phyloP scores from a whole-genome alignment of 2,797 vertebrate species.

The Enteromius mattozi region DNA sequence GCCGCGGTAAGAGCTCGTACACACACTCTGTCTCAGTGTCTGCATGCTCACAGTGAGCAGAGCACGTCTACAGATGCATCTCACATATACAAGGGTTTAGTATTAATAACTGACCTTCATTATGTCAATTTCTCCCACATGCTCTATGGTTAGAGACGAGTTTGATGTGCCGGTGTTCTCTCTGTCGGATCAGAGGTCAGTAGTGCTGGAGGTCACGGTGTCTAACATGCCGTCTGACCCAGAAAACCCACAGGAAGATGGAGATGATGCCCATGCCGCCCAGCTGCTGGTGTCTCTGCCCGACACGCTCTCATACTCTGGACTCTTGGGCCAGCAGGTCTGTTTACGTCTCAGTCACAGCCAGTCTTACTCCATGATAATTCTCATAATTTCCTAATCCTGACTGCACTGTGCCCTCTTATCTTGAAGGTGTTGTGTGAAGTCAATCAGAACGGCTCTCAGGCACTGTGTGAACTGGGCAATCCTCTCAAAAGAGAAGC shows the following conservation, averaged over 20 bases:
- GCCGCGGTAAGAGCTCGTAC: constrained; percentile 16
- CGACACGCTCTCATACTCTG: constrained; percentile 82
- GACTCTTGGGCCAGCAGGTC: constrained; percentile 74
- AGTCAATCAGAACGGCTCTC: constrained; percentile 44
- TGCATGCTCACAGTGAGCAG: background rate
- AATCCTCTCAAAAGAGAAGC: constrained; percentile 46
- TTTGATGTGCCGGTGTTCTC: constrained; percentile 82
- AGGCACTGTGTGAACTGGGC: constrained; percentile 32
- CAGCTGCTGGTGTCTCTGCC: constrained; percentile 85
- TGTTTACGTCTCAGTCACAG: background rate
- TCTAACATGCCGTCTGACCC: constrained; percentile 88
- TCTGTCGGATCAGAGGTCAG: constrained; percentile 84
- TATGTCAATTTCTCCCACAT: background rate
- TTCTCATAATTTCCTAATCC: background rate
- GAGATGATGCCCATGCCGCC: constrained; percentile 91
- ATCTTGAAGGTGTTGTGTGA: constrained; percentile 37
- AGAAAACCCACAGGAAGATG: constrained; percentile 78
- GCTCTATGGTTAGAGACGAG: constrained; percentile 71
- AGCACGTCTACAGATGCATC: background rate
- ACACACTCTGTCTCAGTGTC: background rate
- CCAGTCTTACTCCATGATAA: background rate
- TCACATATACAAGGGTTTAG: background rate
- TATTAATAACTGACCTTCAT: background rate
- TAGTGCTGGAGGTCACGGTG: constrained; percentile 86
- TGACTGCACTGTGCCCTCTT: background rate